Base-by-base conservation (phyloP, 37 sponge, comb jelly and placozoan genomes). In the Cladorhizidae sp. region DNA sequence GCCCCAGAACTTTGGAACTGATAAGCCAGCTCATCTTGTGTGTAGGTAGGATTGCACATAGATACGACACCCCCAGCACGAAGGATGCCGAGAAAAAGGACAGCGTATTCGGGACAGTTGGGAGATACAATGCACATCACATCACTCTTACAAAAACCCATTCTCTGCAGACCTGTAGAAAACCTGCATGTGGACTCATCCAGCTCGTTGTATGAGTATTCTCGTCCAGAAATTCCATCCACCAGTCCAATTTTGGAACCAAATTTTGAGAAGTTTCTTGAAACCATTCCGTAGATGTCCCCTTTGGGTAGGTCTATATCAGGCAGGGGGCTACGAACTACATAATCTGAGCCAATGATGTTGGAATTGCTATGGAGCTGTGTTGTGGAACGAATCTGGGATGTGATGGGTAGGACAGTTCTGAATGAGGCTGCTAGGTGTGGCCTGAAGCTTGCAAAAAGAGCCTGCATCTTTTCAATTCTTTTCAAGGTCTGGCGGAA, bases 21-120 rank as follows among this genome's bases (percentile, higher is more conserved):
- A 54, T 80, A 82, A 49, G 80, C 57, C 77, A 94, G 79, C 68
- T 94, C 94, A 1, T 75, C 51, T 5, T 67, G 75, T 3, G 93
- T 93, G 83, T 82, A 96, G 35, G 84, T 57, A 0, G 93, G 91
- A 58, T 96, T 96, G 64, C 82, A 80, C 9, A 91, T 84, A 36
- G 80, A 85, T 59, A 93, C 87, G 18, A 63, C 52, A n/a, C 93
- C 90, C 1, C 96, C 96, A 25, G 81, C 54, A 23, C 90, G 91
- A 29, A 92, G 54, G 21, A 77, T 76, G 2, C 84, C 96, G 28
- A 93, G 75, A 67, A 84, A 80, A 36, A 70, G 39, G 2, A 75
- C 62, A 0, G 75, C 56, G 61, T 81, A 90, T 28, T 79, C 81
- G 40, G 86, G 62, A 28, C 41, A 58, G 65, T 94, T 94, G 36